phyloP scores from a whole-genome alignment of 30 jellyfish, hydroid and myxozoan species.

The Turritopsis dohrnii region DNA sequence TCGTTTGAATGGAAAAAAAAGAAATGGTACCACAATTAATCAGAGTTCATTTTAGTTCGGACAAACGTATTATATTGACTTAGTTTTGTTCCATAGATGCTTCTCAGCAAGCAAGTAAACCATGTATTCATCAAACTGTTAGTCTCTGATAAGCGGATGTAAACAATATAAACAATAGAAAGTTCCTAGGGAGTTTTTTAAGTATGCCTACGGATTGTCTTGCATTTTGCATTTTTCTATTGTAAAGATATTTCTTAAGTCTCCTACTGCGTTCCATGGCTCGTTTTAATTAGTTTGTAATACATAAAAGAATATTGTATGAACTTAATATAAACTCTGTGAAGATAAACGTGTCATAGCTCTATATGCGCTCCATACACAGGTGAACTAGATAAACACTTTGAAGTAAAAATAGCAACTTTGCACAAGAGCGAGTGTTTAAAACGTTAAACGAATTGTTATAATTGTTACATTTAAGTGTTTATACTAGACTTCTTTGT shows the following conservation, averaged over 20 bases:
- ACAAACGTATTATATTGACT: not conserved
- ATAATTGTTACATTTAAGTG: not conserved
- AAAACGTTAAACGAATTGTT: too few relatives aligned
- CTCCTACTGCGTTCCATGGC: not conserved
- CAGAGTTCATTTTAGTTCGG: not conserved
- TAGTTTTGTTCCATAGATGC: not conserved
- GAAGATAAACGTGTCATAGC: not conserved
- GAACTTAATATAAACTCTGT: not conserved
- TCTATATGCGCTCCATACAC: not conserved
- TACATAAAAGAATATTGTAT: not conserved
- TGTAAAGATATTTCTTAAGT: not conserved
- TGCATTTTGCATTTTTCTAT: not conserved
- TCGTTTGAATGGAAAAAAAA: too few relatives aligned
- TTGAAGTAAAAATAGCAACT: too few relatives aligned
- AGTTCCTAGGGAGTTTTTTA: not conserved
- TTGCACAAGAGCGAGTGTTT: too few relatives aligned
- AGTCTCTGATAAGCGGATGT: not conserved
- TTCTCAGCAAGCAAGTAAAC: not conserved
- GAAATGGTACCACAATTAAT: not conserved
- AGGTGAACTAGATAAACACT: too few relatives aligned
- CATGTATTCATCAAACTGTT: not conserved
- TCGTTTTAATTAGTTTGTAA: not conserved
- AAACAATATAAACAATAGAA: not conserved
- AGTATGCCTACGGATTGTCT: not conserved
- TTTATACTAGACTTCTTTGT: not conserved